Base-by-base conservation (phyloP, 2,888 invertebrate genomes). In the Chymomyza caudatula region DNA sequence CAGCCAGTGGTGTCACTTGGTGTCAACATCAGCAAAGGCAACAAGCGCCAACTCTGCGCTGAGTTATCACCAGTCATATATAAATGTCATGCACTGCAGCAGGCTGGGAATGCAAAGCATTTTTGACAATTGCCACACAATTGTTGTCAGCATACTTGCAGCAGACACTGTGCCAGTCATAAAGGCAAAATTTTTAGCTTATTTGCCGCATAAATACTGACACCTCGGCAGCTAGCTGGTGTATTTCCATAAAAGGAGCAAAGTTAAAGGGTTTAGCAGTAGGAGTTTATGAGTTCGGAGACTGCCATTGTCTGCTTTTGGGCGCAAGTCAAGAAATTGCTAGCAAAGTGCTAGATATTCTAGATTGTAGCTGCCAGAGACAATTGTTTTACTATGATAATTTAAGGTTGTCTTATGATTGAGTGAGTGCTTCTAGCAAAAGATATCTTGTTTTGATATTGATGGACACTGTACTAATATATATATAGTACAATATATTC, bases 101-200 rank as follows among this genome's bases (percentile, higher is more conserved):
- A 47, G 15, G 44, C 44, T 17, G 44, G 44, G 15, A 47, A 47
- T 17, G 51, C 29, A 37, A 37, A 37, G 29, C 29, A 37, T 73
- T 87, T 87, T 86, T 87, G 82, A 86, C 87, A 87, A 87, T 87
- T 87, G 87, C 86, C 87, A 77, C 78, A 83, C 87, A 87, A 82
- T 85, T 87, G 84, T 85, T 82, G 69, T 67, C 73, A 73, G 73
- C 73, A 71, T 37, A 37, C 76, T 73, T 74, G 80, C 71, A 61
- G 71, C 66, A 69, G 65, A 68, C 43, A 25, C 42, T n/a, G 23
- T 73, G 68, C 79, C 73, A 82, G 71, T 76, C 82, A 79, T 80
- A 80, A 80, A 82, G 76, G 71, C 73, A 78, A 76, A 76, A 75
- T 76, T 78, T 82, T 78, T 82, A 75, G 79, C 80, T 82, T 80